Conservation (phyloP, 2,888 invertebrate species). For the Lasioglossum zephyrum region DNA sequence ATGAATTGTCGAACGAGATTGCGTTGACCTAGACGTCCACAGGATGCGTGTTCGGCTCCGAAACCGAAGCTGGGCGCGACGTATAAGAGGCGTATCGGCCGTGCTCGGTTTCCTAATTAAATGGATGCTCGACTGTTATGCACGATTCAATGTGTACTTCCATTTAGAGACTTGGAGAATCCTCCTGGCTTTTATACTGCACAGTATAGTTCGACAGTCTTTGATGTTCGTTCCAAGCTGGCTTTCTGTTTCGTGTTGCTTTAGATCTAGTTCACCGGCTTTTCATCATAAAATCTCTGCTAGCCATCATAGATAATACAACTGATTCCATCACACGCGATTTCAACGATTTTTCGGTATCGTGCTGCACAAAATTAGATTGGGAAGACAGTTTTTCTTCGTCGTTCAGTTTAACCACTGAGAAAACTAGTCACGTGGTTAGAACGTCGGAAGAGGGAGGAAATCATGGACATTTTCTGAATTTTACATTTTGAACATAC, state of each 20-base stretch:
- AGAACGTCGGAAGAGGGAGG: too few relatives aligned
- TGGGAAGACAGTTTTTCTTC: too few relatives aligned
- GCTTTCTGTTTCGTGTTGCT: neutral
- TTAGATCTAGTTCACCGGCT: neutral
- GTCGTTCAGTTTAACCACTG: too few relatives aligned
- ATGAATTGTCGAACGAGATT: constrained; percentile 67
- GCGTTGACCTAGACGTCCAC: constrained; percentile 31
- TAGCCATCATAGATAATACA: neutral
- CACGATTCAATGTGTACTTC: neutral
- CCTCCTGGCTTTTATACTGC: neutral
- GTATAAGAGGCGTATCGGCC: constrained; percentile 31
- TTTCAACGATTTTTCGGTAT: neutral
- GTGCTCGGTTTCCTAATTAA: constrained; percentile 55
- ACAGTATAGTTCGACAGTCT: neutral
- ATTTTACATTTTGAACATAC: too few relatives aligned
- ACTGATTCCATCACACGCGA: neutral
- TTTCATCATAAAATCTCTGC: neutral
- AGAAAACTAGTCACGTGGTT: too few relatives aligned
- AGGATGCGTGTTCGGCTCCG: constrained; percentile 16
- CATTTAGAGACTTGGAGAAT: constrained; percentile 23
- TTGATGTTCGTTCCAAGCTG: neutral
- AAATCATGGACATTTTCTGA: too few relatives aligned
- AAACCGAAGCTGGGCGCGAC: constrained; percentile 44
- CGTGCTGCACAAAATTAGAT: too few relatives aligned
- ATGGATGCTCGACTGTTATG: constrained; percentile 44